phyloP scores from a whole-genome alignment of 2,797 vertebrate genomes.

The Myiothlypis coronata region DNA sequence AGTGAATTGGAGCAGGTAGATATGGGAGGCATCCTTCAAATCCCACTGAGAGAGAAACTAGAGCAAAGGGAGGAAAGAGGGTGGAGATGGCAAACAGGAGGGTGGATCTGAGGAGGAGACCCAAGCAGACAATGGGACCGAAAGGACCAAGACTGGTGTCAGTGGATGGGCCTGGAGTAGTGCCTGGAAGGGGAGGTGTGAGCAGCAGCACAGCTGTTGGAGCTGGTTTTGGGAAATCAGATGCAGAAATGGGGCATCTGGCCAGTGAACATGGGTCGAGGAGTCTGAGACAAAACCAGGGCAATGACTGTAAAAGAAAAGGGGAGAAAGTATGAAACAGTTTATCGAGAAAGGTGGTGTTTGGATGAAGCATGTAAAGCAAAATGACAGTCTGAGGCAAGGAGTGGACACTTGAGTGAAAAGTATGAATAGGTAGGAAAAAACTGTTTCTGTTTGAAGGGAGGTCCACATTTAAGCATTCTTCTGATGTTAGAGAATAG shows the following conservation, averaged over 20 bases:
- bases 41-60: not conserved
- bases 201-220: not conserved
- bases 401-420: not conserved
- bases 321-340: not conserved
- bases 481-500: not conserved
- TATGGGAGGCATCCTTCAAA: not conserved
- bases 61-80: not conserved
- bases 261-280: not conserved
- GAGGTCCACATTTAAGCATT: not conserved
- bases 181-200: not conserved
- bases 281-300: not conserved
- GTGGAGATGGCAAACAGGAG: not conserved
- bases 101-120: not conserved
- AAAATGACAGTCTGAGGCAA: not conserved
- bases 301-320: not conserved
- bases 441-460: not conserved
- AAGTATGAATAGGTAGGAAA: not conserved
- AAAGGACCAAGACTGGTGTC: not conserved
- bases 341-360: not conserved
- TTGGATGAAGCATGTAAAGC: not conserved
- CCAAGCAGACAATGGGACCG: fast-evolving
- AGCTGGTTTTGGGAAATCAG: not conserved
- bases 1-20: not conserved
- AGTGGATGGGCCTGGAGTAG: fast-evolving
- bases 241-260: not conserved